Base-by-base conservation (phyloP, 2,113 vertebrate genomes). In the Lepus timidus region DNA sequence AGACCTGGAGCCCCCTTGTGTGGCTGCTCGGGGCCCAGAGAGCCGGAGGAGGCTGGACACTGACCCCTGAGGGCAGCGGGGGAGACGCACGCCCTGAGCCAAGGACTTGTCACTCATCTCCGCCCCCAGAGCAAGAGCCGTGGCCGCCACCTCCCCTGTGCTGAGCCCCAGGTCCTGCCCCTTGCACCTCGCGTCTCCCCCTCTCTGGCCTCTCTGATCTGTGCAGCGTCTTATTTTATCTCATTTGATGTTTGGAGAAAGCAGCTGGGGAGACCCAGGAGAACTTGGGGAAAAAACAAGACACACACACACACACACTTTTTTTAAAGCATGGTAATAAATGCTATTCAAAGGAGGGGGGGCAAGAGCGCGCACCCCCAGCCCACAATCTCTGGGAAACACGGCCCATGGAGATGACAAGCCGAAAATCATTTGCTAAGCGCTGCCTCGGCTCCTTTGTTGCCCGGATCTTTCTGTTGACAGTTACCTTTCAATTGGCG, bases 401-500 rank as follows among this genome's bases (percentile, higher is more conserved):
- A 99, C 97, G 98, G 98, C 98, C 98, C 98, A 98, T 98, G 98
- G 98, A 98, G 97, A 98, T 99, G 98, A 99, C 98, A 98, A 98
- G 98, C 98, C 97, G 97, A 97, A 98, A 99, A 99, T 99, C 98
- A 98, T 98, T 99, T 98, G 98, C 98, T 98, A 97, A 98, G 98
- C 97, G 97, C 97, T 79, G 95, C 98, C 98, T 98, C 97, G 95
- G 98, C 97, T 97, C 97, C 97, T 98, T 98, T 98, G 98, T 99
- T 98, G 96, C 96, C 98, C 97, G 96, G 97, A 98, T 98, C 98
- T 98, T 98, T 98, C 98, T 98, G 98, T 98, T 99, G 99, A 99
- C 99, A 99, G 99, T 98, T 99, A 99, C 99, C 99, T 99, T 99
- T 99, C 99, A 99, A 99, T 99, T 98, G 91, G 98, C 99, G 98